Conservation (phyloP, 2,797 vertebrate genomes). For the Buphagus erythrorhynchus region DNA sequence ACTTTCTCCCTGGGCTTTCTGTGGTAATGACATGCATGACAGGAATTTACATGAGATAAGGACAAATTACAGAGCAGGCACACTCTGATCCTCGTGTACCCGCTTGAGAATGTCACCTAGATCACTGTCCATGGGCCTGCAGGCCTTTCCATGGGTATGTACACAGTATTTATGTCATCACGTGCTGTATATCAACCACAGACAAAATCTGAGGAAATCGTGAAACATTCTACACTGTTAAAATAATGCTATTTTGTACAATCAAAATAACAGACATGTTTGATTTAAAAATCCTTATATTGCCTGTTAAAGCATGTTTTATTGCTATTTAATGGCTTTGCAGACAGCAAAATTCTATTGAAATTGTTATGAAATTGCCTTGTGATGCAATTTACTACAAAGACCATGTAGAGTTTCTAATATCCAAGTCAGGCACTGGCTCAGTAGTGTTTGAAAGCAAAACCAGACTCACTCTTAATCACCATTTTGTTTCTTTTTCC, state of each 20-base stretch:
- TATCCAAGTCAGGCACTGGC: not conserved
- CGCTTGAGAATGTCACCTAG: not conserved
- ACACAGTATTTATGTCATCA: fast-evolving
- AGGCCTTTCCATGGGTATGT: not conserved
- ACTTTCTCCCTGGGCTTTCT: not conserved
- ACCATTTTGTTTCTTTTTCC: not conserved
- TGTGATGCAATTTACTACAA: slow-evolving; percentile 14
- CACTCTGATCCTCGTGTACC: not conserved
- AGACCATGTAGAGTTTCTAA: not conserved
- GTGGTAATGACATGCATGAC: not conserved
- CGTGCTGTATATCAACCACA: not conserved
- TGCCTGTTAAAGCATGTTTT: not conserved
- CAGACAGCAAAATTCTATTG: slow-evolving; percentile 34
- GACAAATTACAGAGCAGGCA: not conserved
- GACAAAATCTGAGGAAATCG: not conserved
- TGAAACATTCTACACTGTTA: not conserved
- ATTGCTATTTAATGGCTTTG: slow-evolving; percentile 11
- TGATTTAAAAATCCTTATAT: slow-evolving; percentile 28
- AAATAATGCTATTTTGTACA: not conserved
- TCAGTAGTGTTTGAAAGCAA: not conserved
- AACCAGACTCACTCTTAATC: not conserved
- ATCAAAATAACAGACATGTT: not conserved
- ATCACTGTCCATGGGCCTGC: not conserved
- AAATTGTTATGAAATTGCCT: slow-evolving; percentile 29
- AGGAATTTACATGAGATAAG: slow-evolving; percentile 40